Evolutionary conservation across 2,888 invertebrate genomes (phyloP).

Genomic region (Scotopteryx bipunctaria): DNA sequence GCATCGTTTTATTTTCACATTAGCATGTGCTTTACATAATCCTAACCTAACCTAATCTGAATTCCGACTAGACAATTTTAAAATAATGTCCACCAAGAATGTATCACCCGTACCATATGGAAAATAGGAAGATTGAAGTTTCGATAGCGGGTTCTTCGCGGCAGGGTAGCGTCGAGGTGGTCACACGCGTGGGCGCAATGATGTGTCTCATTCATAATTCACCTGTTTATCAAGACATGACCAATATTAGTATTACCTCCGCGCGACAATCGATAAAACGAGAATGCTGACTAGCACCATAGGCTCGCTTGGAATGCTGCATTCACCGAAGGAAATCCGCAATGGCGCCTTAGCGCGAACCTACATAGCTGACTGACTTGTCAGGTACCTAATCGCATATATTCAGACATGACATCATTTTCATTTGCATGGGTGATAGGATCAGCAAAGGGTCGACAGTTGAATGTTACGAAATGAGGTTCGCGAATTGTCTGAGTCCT

Average conservation of each 20-base stretch:
- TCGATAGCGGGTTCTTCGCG: constrained; percentile 10
- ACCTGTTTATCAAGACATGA: constrained; percentile 60
- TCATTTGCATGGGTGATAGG: constrained; percentile 62
- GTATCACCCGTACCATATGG: constrained; percentile 1
- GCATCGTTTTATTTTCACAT: constrained; percentile 33
- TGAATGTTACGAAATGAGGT: constrained; percentile 41
- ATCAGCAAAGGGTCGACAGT: constrained; percentile 48
- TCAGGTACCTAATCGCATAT: constrained; percentile 47
- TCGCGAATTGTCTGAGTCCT: constrained; percentile 35
- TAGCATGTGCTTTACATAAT: constrained; percentile 25
- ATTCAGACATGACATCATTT: constrained; percentile 66
- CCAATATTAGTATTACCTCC: constrained; percentile 48
- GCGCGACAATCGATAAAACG: constrained; percentile 58
- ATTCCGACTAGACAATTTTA: constrained; percentile 5
- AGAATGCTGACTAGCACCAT: constrained; percentile 65
- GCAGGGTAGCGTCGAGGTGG: constrained; percentile 27
- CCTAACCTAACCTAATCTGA: constrained; percentile 22
- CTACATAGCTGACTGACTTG: constrained; percentile 51
- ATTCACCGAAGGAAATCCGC: constrained; percentile 79
- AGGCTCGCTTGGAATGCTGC: constrained; percentile 74
- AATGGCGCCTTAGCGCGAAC: constrained; percentile 66
- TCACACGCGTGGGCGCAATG: constrained; percentile 41
- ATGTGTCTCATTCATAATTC: constrained; percentile 72
- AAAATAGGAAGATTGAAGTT: constrained; percentile 7
- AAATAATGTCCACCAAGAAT: constrained; percentile 5